Evolutionary conservation across 2,888 invertebrate genomes (phyloP).

Genomic region (Cataglyphis altisquamis): DNA sequence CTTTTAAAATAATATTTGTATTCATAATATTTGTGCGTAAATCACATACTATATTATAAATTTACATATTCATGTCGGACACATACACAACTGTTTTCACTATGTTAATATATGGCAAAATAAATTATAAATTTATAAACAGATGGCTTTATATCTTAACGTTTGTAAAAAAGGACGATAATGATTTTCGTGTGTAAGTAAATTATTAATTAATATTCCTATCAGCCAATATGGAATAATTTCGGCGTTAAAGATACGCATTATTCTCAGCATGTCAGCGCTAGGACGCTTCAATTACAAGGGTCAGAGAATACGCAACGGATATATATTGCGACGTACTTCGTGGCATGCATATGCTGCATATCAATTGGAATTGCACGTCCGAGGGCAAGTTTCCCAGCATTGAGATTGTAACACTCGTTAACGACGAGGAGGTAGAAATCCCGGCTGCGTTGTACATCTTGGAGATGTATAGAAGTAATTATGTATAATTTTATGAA

Average conservation of each 20-base stretch:
- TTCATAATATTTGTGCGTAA: background rate
- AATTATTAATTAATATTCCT: background rate
- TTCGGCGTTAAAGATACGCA: background rate
- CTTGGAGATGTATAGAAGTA: slow-evolving; percentile 25
- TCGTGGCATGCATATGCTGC: slow-evolving; percentile 42
- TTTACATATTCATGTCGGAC: background rate
- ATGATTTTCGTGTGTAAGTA: background rate
- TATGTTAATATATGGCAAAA: background rate
- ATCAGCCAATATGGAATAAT: background rate
- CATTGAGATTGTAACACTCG: slow-evolving; percentile 38
- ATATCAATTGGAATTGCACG: slow-evolving; percentile 46
- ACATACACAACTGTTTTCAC: background rate
- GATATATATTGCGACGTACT: slow-evolving; percentile 26
- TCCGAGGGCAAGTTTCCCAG: slow-evolving; percentile 36
- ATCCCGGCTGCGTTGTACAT: slow-evolving; percentile 13
- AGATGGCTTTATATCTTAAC: background rate
- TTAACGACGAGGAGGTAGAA: slow-evolving; percentile 35
- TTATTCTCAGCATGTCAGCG: background rate
- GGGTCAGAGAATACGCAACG: slow-evolving; percentile 22
- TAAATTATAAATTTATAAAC: slow-evolving; percentile 1
- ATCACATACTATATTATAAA: background rate
- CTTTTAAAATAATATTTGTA: background rate
- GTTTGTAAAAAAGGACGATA: background rate
- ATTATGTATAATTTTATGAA: slow-evolving; percentile 22
- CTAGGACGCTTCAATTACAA: slow-evolving; percentile 39